Evolutionary conservation across 2,888 invertebrate genomes (phyloP).

Genomic region (Mesopsocus fuscifrons): DNA sequence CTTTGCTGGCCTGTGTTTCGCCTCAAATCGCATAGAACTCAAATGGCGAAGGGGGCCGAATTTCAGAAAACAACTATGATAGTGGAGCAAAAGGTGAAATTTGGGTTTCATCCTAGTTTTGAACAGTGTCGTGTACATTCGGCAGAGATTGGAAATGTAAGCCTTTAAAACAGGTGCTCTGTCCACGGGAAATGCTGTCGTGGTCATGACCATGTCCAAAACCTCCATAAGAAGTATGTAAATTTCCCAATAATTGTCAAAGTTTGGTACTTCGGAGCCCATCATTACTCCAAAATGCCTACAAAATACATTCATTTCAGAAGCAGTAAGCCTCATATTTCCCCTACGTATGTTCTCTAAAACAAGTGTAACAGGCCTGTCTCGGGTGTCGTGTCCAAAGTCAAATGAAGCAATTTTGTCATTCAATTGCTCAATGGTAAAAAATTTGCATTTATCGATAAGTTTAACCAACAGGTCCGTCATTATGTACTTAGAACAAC

Average conservation of each 20-base stretch:
- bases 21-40: not conserved
- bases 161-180: not conserved
- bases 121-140: not conserved
- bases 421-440: constrained; percentile 3
- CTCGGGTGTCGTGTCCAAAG: not conserved
- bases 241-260: not conserved
- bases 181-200: not conserved
- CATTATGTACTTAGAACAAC: constrained; percentile 15
- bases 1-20: not conserved
- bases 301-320: not conserved
- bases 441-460: constrained; percentile 9
- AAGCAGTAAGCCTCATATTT: not conserved
- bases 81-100: not conserved
- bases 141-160: not conserved
- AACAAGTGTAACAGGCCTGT: not conserved
- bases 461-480: constrained; percentile 6
- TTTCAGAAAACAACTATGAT: not conserved
- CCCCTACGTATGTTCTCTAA: not conserved
- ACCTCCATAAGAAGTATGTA: not conserved
- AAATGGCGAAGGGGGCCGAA: not conserved
- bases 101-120: not conserved
- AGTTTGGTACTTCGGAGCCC: not conserved
- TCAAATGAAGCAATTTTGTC: not conserved
- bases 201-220: not conserved
- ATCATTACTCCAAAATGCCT: not conserved